Base-by-base conservation (phyloP, 2,113 vertebrate genomes). In the Anoura caudifer region DNA sequence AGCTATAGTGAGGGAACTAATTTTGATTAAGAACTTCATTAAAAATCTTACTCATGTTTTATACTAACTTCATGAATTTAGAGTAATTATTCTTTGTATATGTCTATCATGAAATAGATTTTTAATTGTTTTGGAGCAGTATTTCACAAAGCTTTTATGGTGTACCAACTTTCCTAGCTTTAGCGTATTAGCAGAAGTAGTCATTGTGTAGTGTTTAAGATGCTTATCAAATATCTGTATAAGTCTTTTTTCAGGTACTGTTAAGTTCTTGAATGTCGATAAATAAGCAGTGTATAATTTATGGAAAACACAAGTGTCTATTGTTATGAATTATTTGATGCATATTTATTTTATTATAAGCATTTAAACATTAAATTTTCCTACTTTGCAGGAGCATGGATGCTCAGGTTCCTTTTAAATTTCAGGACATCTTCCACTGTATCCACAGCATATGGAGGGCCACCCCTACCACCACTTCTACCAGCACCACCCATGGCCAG, bases 401-500 rank as follows among this genome's bases (percentile, higher is more conserved):
- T 4, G 1, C 38, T 59, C 88, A 45, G 65, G 1, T 43, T 83
- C n/a, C 24, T 26, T 22, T 1, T 84, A 20, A 26, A 45, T 70
- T 69, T 95, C 98, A 17, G 94, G 95, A 8, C 96, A 98, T 0
- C 97, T 82, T 1, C 90, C 96, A 0, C 97, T 96, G 0, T 97
- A 97, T 15, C 98, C 97, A 41, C 94, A 96, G 4, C 97, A 22
- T 97, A 97, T 19, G 38, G 69, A 84, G 92, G 43, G 81, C 87
- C 50, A 95, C 91, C 5, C 90, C 92, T 12, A 98, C 10, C 98
- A 90, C 72, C 98, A 95, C 26, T 93, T 7, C 90, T 81, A 28
- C 97, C 98, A 2, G 98, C 98, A 0, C 98, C 98, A 0, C 97
- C 98, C 0, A 97, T 98, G 0, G 98, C 98, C 2, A 97, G 98